Evolutionary conservation across 2,888 invertebrate genomes (phyloP).

Genomic region (Synanthedon vespiformis): DNA sequence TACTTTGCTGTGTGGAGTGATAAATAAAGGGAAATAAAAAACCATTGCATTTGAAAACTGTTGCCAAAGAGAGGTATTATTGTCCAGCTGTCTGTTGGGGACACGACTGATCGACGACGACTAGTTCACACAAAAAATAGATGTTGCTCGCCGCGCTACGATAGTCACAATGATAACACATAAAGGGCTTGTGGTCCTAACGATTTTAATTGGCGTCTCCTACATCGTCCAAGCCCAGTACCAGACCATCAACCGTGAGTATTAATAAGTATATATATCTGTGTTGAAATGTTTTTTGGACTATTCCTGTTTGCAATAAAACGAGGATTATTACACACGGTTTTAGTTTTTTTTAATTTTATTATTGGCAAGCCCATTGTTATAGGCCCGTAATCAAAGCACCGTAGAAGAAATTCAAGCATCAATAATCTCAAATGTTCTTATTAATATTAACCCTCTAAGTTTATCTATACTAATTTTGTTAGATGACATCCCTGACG

Average conservation of each 20-base stretch:
- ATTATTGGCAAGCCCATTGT: too few species aligned
- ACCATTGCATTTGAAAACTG: constrained; percentile 5
- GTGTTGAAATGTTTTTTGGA: not conserved
- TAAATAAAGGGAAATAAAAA: not conserved
- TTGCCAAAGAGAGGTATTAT: constrained; percentile 4
- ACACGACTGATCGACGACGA: not conserved
- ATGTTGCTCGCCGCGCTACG: constrained; percentile 18
- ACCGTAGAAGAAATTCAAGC: too few species aligned
- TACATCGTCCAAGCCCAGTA: constrained; percentile 21
- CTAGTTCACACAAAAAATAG: constrained; percentile 14
- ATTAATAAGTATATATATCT: constrained; percentile 7
- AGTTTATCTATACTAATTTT: too few species aligned
- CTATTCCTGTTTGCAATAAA: too few species aligned
- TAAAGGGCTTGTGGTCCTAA: constrained; percentile 32
- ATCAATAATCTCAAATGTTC: too few species aligned
- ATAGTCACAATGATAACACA: constrained; percentile 31
- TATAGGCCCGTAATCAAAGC: too few species aligned
- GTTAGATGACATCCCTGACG: too few species aligned
- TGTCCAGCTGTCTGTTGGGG: not conserved
- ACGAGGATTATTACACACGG: too few species aligned
- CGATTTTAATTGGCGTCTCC: constrained; percentile 14
- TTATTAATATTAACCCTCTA: too few species aligned
- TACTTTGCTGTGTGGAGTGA: not conserved
- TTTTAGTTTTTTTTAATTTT: too few species aligned
- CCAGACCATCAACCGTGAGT: constrained; percentile 36